Conservation (phyloP, 2,888 invertebrate genomes). For the Mechanitis mazaeus region DNA sequence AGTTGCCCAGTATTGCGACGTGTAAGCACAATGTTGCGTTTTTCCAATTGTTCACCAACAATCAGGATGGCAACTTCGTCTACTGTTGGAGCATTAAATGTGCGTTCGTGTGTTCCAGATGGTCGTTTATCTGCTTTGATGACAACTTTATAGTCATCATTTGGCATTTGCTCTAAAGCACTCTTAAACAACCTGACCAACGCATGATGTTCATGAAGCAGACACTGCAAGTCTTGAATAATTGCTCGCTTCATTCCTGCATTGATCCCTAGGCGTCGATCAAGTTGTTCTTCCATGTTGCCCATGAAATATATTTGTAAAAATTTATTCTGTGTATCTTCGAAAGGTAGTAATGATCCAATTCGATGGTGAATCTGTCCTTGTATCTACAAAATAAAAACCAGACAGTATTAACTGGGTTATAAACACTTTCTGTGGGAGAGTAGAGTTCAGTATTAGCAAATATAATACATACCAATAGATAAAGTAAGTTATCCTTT, state of each 20-base stretch:
- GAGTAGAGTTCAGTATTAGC: constrained; percentile 6
- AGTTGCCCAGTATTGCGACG: too few relatives aligned
- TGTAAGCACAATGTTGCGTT: too few relatives aligned
- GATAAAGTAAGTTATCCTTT: constrained; percentile 29
- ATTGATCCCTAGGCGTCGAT: constrained; percentile 31
- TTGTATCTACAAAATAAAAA: constrained; percentile 28
- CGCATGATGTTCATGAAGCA: constrained; percentile 34
- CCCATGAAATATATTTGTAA: constrained; percentile 36
- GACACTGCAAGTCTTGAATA: constrained; percentile 32
- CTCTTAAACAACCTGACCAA: constrained; percentile 31
- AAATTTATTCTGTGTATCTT: constrained; percentile 34
- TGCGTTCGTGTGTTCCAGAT: too few relatives aligned
- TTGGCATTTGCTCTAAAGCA: constrained; percentile 36
- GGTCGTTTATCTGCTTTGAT: too few relatives aligned
- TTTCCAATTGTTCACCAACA: too few relatives aligned
- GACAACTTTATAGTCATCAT: constrained; percentile 37
- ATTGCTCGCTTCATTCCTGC: constrained; percentile 32
- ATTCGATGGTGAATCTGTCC: constrained; percentile 35
- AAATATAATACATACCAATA: constrained; percentile 25
- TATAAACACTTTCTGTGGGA: constrained; percentile 13
- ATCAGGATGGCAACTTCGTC: too few relatives aligned
- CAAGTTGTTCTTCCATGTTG: constrained; percentile 33
- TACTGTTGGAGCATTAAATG: too few relatives aligned
- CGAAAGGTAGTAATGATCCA: constrained; percentile 33
- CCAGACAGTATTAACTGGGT: constrained; percentile 12